A percentile compares a stretch with the other conserved stretches of the same genome.
Conservation (phyloP, 2,888 invertebrate species). For the Leucoptera coffeella region DNA sequence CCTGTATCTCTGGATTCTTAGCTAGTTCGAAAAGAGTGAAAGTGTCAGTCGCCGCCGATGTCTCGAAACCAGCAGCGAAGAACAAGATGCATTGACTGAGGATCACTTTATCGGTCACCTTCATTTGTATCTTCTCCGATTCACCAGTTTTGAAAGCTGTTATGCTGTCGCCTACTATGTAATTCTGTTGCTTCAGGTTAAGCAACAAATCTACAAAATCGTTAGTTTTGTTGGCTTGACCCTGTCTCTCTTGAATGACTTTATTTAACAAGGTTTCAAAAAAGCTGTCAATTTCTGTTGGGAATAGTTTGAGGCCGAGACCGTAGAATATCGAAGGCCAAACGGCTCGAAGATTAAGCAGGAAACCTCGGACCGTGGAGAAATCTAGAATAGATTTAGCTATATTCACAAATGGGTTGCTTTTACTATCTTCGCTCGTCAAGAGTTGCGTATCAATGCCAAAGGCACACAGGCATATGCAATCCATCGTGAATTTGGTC, state of each 20-base stretch:
- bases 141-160: slow-evolving; percentile 9
- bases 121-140: slow-evolving; percentile 8
- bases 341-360: too few species aligned
- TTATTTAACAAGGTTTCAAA: too few species aligned
- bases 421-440: background rate
- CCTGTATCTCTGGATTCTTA: slow-evolving; percentile 13
- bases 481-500: slow-evolving; percentile 3
- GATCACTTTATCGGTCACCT: slow-evolving; percentile 18
- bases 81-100: slow-evolving; percentile 43
- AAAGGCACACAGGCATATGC: slow-evolving; percentile 3
- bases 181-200: slow-evolving; percentile 13
- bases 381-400: too few species aligned
- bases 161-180: slow-evolving; percentile 16
- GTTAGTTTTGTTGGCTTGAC: too few species aligned
- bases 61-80: slow-evolving; percentile 22
- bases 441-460: slow-evolving; percentile 1
- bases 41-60: slow-evolving; percentile 15
- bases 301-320: too few species aligned
- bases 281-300: too few species aligned
- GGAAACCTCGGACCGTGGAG: too few species aligned
- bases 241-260: too few species aligned
- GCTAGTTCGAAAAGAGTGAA: slow-evolving; percentile 17
- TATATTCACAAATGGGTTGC: slow-evolving; percentile 1
- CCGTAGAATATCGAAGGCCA: too few species aligned
- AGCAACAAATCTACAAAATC: too few species aligned